phyloP scores from a whole-genome alignment of 2,797 vertebrate genomes.

The Hapalemur alaotrensis region DNA sequence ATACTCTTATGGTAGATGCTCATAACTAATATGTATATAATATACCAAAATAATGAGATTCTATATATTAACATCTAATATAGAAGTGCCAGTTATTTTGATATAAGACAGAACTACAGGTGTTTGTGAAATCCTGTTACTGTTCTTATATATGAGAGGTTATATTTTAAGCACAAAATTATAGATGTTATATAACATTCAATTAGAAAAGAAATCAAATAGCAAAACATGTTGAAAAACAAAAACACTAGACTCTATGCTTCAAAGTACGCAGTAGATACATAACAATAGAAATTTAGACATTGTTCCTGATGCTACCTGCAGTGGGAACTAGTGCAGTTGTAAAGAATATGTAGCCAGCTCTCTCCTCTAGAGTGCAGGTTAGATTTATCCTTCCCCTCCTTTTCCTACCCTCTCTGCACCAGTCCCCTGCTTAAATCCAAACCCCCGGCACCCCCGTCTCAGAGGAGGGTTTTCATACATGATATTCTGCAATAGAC shows the following conservation, averaged over 20 bases:
- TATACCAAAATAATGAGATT: background rate
- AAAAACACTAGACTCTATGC: background rate
- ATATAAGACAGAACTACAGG: background rate
- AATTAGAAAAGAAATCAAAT: background rate
- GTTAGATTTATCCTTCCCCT: background rate
- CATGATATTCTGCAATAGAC: background rate
- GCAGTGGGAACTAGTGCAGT: background rate
- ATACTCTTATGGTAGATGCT: background rate
- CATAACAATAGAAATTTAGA: background rate
- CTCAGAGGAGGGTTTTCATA: background rate
- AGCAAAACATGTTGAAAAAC: background rate
- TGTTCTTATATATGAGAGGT: background rate
- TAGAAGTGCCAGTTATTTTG: background rate
- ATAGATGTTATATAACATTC: background rate
- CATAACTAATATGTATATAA: background rate
- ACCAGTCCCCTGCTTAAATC: background rate
- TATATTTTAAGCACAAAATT: background rate
- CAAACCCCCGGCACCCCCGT: background rate
- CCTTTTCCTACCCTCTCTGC: background rate
- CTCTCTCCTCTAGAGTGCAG: background rate
- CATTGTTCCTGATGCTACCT: too few relatives aligned
- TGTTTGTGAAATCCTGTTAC: background rate
- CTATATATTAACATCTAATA: background rate
- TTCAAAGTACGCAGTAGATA: background rate
- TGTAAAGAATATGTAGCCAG: background rate